Conservation (phyloP, 2,888 invertebrate genomes). For the Drosophila mimica region DNA sequence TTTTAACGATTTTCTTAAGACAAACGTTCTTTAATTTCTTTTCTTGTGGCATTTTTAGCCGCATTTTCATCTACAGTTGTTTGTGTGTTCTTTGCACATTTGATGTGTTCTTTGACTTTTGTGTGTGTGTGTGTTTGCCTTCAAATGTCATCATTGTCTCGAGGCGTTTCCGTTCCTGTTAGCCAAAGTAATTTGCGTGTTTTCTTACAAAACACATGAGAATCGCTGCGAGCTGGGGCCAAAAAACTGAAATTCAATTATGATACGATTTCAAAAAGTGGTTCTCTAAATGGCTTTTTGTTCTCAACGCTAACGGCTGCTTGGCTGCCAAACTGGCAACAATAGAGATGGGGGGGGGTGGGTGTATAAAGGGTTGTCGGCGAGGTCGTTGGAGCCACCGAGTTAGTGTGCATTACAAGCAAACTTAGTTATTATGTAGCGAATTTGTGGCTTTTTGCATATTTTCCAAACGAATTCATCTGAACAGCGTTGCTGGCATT, state of each 20-base stretch:
- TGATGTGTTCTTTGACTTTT: slow-evolving; percentile 30
- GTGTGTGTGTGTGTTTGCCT: slow-evolving; percentile 33
- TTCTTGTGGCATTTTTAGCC: background rate
- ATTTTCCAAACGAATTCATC: slow-evolving; percentile 72
- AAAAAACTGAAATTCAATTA: slow-evolving; percentile 69
- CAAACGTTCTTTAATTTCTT: background rate
- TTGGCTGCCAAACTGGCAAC: background rate
- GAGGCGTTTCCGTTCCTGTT: slow-evolving; percentile 50
- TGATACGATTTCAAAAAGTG: slow-evolving; percentile 70
- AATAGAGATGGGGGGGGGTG: background rate
- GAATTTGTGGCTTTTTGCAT: slow-evolving; percentile 50
- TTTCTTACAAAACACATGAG: slow-evolving; percentile 37
- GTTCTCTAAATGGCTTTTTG: slow-evolving; percentile 48
- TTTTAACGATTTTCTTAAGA: background rate
- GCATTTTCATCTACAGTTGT: background rate
- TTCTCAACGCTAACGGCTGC: slow-evolving; percentile 17
- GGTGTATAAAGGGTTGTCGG: background rate
- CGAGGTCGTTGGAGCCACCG: slow-evolving; percentile 17
- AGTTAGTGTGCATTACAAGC: slow-evolving; percentile 32
- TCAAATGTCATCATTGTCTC: slow-evolving; percentile 67
- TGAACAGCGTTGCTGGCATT: slow-evolving; percentile 38
- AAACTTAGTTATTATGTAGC: slow-evolving; percentile 34
- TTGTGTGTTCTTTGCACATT: slow-evolving; percentile 10
- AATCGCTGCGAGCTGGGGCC: slow-evolving; percentile 21
- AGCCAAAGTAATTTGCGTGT: slow-evolving; percentile 58